phyloP scores from a whole-genome alignment of 2,888 invertebrate species.

The Galerucella pusilla region DNA sequence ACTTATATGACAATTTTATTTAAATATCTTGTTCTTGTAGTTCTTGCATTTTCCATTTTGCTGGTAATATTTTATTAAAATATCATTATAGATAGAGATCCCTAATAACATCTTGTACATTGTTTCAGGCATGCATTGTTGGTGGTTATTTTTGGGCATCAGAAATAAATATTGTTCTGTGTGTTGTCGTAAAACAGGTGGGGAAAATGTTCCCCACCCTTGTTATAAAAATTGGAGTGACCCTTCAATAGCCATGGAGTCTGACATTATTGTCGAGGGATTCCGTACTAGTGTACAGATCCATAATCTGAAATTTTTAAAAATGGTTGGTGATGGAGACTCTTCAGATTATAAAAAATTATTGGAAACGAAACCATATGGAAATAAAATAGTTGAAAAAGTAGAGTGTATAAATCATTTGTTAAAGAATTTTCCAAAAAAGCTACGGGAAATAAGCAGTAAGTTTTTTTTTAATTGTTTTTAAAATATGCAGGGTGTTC shows the following conservation, averaged over 20 bases:
- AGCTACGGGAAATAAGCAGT: slow-evolving; percentile 19
- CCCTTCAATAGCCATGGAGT: slow-evolving; percentile 41
- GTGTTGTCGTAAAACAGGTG: slow-evolving; percentile 5
- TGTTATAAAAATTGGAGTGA: slow-evolving; percentile 39
- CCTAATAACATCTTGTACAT: slow-evolving; percentile 2
- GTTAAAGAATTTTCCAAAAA: slow-evolving; percentile 25
- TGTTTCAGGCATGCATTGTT: slow-evolving; percentile 31
- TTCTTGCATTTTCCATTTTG: background rate
- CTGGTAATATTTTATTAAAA: background rate
- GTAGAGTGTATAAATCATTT: too few relatives aligned
- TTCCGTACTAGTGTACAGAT: slow-evolving; percentile 36
- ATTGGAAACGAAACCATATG: slow-evolving; percentile 29
- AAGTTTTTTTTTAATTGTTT: background rate
- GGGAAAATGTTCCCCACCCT: too few relatives aligned
- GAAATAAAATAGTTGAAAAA: slow-evolving; percentile 27
- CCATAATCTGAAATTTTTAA: slow-evolving; percentile 39
- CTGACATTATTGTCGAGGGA: slow-evolving; percentile 41
- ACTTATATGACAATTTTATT: background rate
- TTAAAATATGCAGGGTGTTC: slow-evolving; percentile 4
- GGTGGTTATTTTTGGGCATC: slow-evolving; percentile 28
- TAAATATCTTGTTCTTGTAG: background rate
- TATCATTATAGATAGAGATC: background rate
- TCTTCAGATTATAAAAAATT: slow-evolving; percentile 31
- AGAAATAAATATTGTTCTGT: slow-evolving; percentile 38
- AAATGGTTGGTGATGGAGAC: slow-evolving; percentile 41